These are phyloP conservation scores for Champsocephalus gunnari DNA, from an alignment of 2,797 vertebrate genomes.

Conservation along the genomic window DNA sequence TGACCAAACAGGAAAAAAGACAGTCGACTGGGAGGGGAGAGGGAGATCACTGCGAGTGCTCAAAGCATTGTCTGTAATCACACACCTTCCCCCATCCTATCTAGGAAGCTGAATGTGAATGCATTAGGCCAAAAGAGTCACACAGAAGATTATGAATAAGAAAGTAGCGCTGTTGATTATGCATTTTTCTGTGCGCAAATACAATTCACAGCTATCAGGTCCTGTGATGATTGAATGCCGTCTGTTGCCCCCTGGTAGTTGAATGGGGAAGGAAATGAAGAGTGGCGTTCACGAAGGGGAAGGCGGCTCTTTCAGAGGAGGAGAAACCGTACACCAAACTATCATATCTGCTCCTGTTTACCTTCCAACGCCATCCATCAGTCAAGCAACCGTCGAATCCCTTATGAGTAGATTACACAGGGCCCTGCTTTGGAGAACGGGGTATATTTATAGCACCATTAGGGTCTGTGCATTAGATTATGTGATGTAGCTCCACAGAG, in stretches of 20 bases:
- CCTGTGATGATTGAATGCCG: slow-evolving; percentile 76
- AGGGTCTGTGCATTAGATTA: slow-evolving; percentile 69
- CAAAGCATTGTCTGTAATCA: slow-evolving; percentile 60
- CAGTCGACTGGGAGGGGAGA: slow-evolving; percentile 32
- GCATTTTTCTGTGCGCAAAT: slow-evolving; percentile 68
- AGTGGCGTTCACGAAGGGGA: slow-evolving; percentile 54
- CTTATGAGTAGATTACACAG: slow-evolving; percentile 72
- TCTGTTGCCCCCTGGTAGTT: slow-evolving; percentile 76
- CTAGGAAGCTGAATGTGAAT: slow-evolving; percentile 64
- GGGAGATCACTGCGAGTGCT: slow-evolving; percentile 41
- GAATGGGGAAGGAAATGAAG: slow-evolving; percentile 68
- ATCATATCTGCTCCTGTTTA: slow-evolving; percentile 75
- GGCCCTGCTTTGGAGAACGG: slow-evolving; percentile 67
- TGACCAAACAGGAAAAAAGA: slow-evolving; percentile 59
- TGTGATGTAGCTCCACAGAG: slow-evolving; percentile 53
- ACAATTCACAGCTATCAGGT: slow-evolving; percentile 79
- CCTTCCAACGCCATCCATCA: slow-evolving; percentile 72
- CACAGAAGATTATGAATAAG: slow-evolving; percentile 78
- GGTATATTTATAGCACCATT: slow-evolving; percentile 75
- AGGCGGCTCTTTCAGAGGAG: slow-evolving; percentile 56
- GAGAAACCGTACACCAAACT: slow-evolving; percentile 58
- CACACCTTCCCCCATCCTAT: slow-evolving; percentile 30
- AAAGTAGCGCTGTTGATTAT: slow-evolving; percentile 78
- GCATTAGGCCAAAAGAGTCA: slow-evolving; percentile 70
- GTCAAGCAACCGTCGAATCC: slow-evolving; percentile 74